Evolutionary conservation across 2,888 invertebrate species (phyloP).

Genomic region (Synanthedon andrenaeformis): DNA sequence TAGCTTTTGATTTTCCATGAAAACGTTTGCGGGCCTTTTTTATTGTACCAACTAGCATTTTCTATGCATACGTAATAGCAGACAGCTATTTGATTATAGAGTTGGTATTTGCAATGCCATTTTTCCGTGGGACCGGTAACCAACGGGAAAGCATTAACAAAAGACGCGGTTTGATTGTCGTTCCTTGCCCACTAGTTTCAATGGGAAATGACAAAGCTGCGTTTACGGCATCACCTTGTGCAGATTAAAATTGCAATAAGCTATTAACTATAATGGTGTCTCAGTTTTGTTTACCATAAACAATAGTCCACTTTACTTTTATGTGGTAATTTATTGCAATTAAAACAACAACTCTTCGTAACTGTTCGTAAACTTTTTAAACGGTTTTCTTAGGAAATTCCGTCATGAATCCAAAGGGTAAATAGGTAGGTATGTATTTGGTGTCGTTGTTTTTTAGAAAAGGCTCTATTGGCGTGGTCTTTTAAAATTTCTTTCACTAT

Average conservation of each 20-base stretch:
- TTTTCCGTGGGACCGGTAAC: slow-evolving; percentile 41
- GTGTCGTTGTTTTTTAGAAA: no score
- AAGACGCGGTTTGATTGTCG: slow-evolving; percentile 34
- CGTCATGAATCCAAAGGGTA: no score
- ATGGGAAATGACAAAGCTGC: slow-evolving; percentile 39
- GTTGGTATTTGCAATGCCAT: slow-evolving; percentile 37
- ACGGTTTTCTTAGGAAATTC: no score
- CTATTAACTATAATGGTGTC: not conserved
- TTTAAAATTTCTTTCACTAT: no score
- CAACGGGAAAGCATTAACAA: slow-evolving; percentile 46
- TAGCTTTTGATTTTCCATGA: slow-evolving; percentile 50
- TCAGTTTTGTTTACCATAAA: no score
- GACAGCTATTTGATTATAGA: slow-evolving; percentile 45
- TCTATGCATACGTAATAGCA: slow-evolving; percentile 46
- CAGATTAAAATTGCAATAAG: not conserved
- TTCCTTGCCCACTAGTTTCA: slow-evolving; percentile 31
- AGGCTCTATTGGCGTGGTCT: no score
- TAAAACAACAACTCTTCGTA: no score
- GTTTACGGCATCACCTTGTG: not conserved
- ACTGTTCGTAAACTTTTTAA: no score
- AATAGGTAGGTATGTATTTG: no score
- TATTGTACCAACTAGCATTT: slow-evolving; percentile 50
- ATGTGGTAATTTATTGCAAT: no score
- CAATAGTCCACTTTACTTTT: no score
- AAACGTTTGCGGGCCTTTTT: slow-evolving; percentile 40